phyloP scores from a whole-genome alignment of 2,113 vertebrate genomes.

The Sturnus vulgaris region DNA sequence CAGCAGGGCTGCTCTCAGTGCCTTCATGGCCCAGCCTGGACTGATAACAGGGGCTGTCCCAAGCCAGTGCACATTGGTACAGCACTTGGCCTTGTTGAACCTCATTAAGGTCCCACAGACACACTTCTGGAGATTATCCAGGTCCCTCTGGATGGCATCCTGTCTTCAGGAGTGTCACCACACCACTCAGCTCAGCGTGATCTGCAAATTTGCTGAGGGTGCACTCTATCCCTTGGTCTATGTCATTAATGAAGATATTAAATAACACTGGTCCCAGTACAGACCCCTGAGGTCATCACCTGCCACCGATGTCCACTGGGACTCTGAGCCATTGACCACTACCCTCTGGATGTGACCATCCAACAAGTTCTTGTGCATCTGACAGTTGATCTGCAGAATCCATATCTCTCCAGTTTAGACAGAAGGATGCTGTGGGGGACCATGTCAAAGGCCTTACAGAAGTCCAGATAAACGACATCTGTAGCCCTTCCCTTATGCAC shows the following conservation, averaged over 20 bases:
- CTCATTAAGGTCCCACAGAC: too few relatives aligned
- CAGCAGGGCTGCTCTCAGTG: too few relatives aligned
- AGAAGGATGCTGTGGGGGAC: not conserved
- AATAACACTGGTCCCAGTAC: not conserved
- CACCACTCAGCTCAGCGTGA: not conserved
- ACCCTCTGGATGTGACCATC: not conserved
- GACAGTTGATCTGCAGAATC: not conserved
- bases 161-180: rapidly evolving
- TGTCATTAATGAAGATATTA: not conserved
- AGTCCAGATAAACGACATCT: not conserved
- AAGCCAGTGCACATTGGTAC: too few relatives aligned
- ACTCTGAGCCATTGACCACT: not conserved
- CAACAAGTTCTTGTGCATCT: not conserved
- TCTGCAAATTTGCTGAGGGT: not conserved
- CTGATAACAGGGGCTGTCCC: too few relatives aligned
- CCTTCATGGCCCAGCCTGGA: too few relatives aligned
- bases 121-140: too few relatives aligned
- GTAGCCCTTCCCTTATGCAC: not conserved
- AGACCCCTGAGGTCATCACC: not conserved
- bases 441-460: not conserved
- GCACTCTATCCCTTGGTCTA: rapidly evolving
- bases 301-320: not conserved
- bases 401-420: rapidly evolving
- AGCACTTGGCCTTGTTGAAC: too few relatives aligned
- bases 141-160: too few relatives aligned